Conservation (phyloP, 2,113 vertebrate species). For the Urocynchramus pylzowi region DNA sequence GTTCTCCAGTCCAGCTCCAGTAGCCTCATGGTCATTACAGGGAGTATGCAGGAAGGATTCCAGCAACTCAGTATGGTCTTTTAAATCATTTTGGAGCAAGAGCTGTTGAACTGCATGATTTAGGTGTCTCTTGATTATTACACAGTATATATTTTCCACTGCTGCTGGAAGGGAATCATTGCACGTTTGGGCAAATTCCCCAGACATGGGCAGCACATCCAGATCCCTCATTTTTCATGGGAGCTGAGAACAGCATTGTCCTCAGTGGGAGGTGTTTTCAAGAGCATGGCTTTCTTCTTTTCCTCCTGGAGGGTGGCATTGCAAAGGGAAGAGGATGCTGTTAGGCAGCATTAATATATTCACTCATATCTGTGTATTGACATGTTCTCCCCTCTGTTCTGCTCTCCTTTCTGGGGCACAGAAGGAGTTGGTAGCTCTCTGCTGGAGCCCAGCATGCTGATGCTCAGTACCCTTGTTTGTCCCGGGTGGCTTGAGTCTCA, state of each 20-base stretch:
- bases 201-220: neutral
- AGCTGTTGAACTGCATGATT: slow-evolving; percentile 15
- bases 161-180: neutral
- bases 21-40: neutral
- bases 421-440: neutral
- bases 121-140: slow-evolving; percentile 30
- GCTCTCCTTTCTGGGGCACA: neutral
- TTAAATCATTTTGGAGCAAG: neutral
- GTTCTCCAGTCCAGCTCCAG: neutral
- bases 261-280: neutral
- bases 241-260: neutral
- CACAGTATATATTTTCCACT: neutral
- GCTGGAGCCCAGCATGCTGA: neutral
- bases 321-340: neutral
- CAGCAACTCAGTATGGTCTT: neutral
- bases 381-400: neutral
- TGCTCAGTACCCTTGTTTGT: slow-evolving; percentile 53
- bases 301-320: neutral
- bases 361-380: neutral
- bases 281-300: neutral
- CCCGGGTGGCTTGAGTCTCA: slow-evolving; percentile 17
- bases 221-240: neutral
- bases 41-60: neutral
- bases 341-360: neutral
- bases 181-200: neutral